Evolutionary conservation across 1,140 invertebrate genomes (phyloP), one percentile per base, ranked within the genome.

Genomic region (Liolophura sinensis): DNA sequence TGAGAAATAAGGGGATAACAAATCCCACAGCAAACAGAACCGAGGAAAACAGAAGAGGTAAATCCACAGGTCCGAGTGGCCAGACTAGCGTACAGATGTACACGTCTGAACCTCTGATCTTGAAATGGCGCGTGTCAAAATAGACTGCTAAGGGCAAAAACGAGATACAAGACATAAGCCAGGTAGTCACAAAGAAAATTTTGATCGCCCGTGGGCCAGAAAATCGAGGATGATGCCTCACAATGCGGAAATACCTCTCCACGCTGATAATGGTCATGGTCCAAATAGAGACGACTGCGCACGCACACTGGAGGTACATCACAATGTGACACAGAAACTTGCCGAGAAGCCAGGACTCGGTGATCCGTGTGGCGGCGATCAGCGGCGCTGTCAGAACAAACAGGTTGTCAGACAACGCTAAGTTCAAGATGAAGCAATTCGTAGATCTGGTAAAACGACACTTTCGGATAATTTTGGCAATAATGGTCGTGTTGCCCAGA

Each of bases 251-350:
- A 51, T 77, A 75, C 54, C 79, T 68, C 61, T 81, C 79, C 18
- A 81, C 68, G 51, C 79, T 78, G 1, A 81, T 79, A 20, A 75
- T 60, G 0, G 74, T 73, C 79, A 81, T 75, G 0, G 78, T 79
- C 79, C 79, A 81, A 25, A 79, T 77, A 47, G 72, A 71, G 7
- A 74, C 75, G 48, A 73, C 67, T 7, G 68, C 73, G 31, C 76
- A 78, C 5, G 76, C 71, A 51, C 75, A 76, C 62, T 72, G 55
- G 11, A 62, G 12, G 47, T 73, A 78, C 25, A 70, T 69, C 20
- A 79, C 47, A 5, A 75, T 24, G 15, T 70, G 67, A 50, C 79
- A 81, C 24, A 76, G 50, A 20, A 69, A 72, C 12, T 60, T 47
- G 0, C 79, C 79, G 18, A 81, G 67, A 3, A 70, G 62, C 79